These are phyloP conservation scores for Heteropelma amictum DNA, from an alignment of 2,888 invertebrate genomes.

Conservation along the genomic window DNA sequence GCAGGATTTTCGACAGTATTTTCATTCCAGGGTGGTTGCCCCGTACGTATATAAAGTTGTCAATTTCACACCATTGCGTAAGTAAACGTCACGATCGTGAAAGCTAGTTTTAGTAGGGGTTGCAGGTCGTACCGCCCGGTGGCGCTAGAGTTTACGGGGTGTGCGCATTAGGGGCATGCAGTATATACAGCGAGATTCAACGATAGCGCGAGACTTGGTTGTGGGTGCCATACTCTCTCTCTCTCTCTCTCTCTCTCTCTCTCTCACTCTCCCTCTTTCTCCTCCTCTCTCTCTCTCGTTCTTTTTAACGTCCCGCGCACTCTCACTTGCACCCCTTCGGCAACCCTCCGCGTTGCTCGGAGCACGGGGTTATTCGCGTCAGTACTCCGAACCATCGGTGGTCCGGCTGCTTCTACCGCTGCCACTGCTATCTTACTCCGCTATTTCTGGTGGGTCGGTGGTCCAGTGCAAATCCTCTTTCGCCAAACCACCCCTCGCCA, in stretches of 20 bases:
- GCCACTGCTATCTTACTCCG: constrained; percentile 2
- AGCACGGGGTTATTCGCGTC: constrained; percentile 44
- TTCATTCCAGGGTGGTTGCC: constrained; percentile 7
- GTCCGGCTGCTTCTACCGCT: constrained; percentile 18
- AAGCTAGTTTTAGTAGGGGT: constrained; percentile 33
- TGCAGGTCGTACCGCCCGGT: constrained; percentile 50
- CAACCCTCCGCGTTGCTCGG: constrained; percentile 18
- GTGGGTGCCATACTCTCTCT: constrained; percentile 47
- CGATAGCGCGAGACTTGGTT: constrained; percentile 33
- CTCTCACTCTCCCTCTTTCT: constrained; percentile 2
- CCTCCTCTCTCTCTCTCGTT: background rate
- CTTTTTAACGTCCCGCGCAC: constrained; percentile 36
- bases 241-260: constrained; percentile 23
- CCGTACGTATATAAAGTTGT: background rate
- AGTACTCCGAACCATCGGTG: constrained; percentile 36
- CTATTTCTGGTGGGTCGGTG: constrained; percentile 6
- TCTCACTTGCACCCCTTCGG: constrained; percentile 25
- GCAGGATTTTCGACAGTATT: background rate
- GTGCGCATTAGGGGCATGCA: constrained; percentile 34
- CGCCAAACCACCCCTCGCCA: background rate
- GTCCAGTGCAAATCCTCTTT: constrained; percentile 2
- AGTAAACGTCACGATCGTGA: constrained; percentile 6
- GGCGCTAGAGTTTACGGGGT: constrained; percentile 51
- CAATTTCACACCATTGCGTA: background rate
- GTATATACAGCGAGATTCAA: constrained; percentile 1